Percentiles rank a stretch among this genome's conserved stretches.
phyloP scores from a whole-genome alignment of 2,797 vertebrate species.

The Tragelaphus oryx region DNA sequence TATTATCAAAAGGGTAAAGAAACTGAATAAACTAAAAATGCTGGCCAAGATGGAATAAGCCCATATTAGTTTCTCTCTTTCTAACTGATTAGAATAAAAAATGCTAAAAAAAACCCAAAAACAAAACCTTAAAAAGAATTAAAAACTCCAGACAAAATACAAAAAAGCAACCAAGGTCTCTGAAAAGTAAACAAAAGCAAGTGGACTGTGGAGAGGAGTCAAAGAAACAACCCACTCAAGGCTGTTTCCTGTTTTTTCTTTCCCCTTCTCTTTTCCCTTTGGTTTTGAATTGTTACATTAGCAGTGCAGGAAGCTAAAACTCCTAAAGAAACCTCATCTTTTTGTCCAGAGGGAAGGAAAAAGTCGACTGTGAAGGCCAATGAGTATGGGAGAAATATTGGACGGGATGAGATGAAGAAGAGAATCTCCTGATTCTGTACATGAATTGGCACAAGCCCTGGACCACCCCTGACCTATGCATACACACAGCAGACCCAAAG shows the following conservation, averaged over 20 bases:
- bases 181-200: slow-evolving; percentile 56
- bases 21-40: background rate
- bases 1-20: background rate
- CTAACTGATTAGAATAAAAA: background rate
- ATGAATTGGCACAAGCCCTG: background rate
- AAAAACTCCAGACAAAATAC: slow-evolving; percentile 9
- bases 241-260: slow-evolving; percentile 28
- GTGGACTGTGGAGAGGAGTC: slow-evolving; percentile 13
- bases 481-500: background rate
- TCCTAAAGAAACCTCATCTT: slow-evolving; percentile 6
- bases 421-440: background rate
- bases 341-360: background rate
- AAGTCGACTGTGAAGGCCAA: background rate
- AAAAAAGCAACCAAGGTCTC: background rate
- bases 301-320: background rate
- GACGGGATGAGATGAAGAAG: background rate
- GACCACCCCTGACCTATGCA: background rate
- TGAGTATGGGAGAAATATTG: background rate
- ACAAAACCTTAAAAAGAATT: background rate
- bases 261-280: background rate
- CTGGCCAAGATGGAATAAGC: background rate
- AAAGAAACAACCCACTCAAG: background rate
- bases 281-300: background rate
- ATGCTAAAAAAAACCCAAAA: background rate
- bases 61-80: background rate